These are phyloP conservation scores for Trichogramma evanescens DNA, from an alignment of 2,888 invertebrate genomes.

Conservation along the genomic window DNA sequence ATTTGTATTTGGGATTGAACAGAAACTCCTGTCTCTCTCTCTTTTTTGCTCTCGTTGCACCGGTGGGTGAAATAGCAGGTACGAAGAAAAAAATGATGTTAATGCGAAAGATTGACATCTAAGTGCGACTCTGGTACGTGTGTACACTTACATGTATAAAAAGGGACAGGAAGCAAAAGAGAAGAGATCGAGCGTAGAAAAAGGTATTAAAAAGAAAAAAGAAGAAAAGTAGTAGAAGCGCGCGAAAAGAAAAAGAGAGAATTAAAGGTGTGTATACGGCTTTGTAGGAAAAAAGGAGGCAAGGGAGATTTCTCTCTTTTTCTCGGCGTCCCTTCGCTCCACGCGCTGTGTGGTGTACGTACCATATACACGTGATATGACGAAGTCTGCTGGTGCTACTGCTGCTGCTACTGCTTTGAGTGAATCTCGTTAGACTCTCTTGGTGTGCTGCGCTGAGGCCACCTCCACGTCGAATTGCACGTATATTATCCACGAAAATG, in stretches of 20 bases:
- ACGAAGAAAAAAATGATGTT: not conserved
- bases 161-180: not conserved
- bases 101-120: conserved; percentile 1
- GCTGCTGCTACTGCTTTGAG: not conserved
- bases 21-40: not conserved
- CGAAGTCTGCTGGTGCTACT: conserved; percentile 1
- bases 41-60: not conserved
- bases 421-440: conserved; percentile 21
- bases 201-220: not conserved
- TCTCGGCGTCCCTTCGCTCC: too few species aligned
- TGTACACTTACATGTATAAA: not conserved
- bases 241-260: not conserved
- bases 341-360: too few species aligned
- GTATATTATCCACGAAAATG: conserved; percentile 12
- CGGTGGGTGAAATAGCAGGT: not conserved
- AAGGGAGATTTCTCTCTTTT: too few species aligned
- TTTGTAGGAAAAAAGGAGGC: not conserved
- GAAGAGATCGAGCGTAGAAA: not conserved
- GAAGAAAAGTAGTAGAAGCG: not conserved
- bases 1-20: conserved; percentile 17
- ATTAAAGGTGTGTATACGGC: not conserved
- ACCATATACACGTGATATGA: too few species aligned
- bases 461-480: conserved; percentile 15
- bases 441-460: not conserved
- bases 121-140: too few species aligned